Conservation (phyloP, 1,140 invertebrate genomes). For the Fopius arisanus region DNA sequence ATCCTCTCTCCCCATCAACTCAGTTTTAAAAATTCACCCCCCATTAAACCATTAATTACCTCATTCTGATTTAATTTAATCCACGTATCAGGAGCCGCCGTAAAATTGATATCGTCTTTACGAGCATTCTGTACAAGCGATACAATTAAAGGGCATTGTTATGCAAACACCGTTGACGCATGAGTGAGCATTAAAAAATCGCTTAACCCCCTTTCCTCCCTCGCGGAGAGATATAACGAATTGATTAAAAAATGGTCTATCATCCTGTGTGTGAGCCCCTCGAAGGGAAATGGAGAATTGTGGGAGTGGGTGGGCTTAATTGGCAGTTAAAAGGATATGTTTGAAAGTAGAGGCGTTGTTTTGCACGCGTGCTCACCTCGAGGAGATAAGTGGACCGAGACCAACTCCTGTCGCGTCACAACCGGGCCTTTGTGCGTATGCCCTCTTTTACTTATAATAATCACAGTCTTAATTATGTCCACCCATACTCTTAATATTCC, state of each 20-base stretch:
- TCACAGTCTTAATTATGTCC: slow-evolving; percentile 33
- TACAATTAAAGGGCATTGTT: slow-evolving; percentile 11
- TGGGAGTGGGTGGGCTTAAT: background rate
- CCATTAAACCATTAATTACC: no score
- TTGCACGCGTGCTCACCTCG: slow-evolving; percentile 33
- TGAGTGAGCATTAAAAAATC: background rate
- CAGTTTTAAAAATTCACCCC: no score
- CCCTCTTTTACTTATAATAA: background rate
- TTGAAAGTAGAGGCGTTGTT: slow-evolving; percentile 25
- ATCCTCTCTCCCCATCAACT: no score
- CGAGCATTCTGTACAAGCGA: no score
- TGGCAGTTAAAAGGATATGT: background rate
- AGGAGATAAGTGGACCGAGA: slow-evolving; percentile 58
- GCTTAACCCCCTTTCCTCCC: no score
- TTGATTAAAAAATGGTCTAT: no score
- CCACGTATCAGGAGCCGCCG: no score
- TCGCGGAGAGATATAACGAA: no score
- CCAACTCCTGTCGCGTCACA: slow-evolving; percentile 50
- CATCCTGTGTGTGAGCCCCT: no score
- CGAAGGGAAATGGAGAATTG: background rate
- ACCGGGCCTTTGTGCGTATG: slow-evolving; percentile 42
- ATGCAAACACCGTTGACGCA: slow-evolving; percentile 1
- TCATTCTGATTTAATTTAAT: no score
- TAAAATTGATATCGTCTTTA: no score
- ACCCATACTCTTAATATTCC: background rate